These are phyloP conservation scores for Bombus consobrinus DNA, from an alignment of 1,140 invertebrate genomes.

Conservation along the genomic window DNA sequence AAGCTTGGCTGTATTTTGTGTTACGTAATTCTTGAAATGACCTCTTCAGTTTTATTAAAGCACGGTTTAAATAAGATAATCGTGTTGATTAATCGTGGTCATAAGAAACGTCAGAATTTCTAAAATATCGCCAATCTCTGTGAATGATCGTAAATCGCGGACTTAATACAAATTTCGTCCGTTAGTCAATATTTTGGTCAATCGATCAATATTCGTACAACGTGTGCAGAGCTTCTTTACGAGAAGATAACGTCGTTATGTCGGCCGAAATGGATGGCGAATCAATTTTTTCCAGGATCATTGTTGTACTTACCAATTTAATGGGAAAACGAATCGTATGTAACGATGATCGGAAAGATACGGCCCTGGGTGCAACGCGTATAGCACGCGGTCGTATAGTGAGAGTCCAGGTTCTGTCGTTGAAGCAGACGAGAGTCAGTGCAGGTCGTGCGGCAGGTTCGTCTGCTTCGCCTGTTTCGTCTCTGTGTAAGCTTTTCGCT, in stretches of 20 bases:
- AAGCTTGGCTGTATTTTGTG: neutral
- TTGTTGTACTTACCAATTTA: too few relatives aligned
- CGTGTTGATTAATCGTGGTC: neutral
- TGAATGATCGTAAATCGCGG: neutral
- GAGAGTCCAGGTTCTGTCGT: constrained; percentile 41
- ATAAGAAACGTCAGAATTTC: neutral
- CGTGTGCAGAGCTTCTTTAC: neutral
- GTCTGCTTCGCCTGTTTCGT: constrained; percentile 33
- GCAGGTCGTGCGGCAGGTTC: constrained; percentile 37
- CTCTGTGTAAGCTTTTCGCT: constrained; percentile 18
- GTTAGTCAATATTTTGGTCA: too few relatives aligned
- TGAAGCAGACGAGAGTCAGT: constrained; percentile 37
- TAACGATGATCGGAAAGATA: neutral
- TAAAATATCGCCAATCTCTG: neutral
- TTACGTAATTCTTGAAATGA: constrained; percentile 7
- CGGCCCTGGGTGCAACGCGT: constrained; percentile 27
- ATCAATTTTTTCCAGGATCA: too few relatives aligned
- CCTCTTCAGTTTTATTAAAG: neutral
- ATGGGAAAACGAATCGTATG: neutral
- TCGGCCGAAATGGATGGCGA: too few relatives aligned
- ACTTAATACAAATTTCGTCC: neutral
- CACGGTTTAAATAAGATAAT: neutral
- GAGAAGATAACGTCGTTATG: neutral
- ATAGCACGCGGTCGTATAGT: constrained; percentile 42
- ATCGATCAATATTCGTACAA: neutral